Percentiles rank a stretch among this genome's conserved stretches.
Conservation (phyloP, 2,888 invertebrate genomes). For the Agriopis marginaria region DNA sequence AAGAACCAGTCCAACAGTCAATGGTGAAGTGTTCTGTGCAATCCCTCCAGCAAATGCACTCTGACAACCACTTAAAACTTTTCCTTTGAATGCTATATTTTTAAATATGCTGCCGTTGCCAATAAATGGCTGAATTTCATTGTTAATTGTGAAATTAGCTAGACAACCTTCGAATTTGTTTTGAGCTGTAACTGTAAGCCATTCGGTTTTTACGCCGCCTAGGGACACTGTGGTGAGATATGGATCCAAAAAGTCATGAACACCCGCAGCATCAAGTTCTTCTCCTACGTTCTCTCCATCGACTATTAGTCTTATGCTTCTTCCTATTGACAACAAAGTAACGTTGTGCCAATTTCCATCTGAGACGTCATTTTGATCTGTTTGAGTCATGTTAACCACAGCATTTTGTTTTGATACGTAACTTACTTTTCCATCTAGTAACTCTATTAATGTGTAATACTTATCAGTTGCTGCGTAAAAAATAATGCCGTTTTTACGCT, state of each 20-base stretch:
- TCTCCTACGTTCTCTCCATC: constrained; percentile 92
- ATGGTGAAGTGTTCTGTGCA: constrained; percentile 93
- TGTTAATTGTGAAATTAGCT: constrained; percentile 95
- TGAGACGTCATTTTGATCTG: constrained; percentile 86
- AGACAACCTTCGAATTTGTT: constrained; percentile 95
- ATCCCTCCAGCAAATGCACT: constrained; percentile 92
- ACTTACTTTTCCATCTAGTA: constrained; percentile 91
- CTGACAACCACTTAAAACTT: constrained; percentile 91
- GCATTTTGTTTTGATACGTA: constrained; percentile 93
- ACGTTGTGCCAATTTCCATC: constrained; percentile 97
- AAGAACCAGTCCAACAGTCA: constrained; percentile 96
- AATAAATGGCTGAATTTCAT: constrained; percentile 95
- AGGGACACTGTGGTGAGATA: constrained; percentile 93
- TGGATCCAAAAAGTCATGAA: constrained; percentile 97
- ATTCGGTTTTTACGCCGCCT: constrained; percentile 90
- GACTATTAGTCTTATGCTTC: constrained; percentile 90
- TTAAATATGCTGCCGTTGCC: constrained; percentile 94
- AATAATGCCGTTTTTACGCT: constrained; percentile 92
- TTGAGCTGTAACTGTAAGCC: constrained; percentile 84
- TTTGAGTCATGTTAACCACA: constrained; percentile 93
- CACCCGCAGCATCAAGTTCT: constrained; percentile 93
- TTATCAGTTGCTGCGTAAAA: constrained; percentile 95
- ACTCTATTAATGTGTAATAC: constrained; percentile 93
- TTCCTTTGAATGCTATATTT: constrained; percentile 90
- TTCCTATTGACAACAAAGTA: constrained; percentile 90